Evolutionary conservation across 2,797 vertebrate species (phyloP).

Genomic region (Prunella strophiata): DNA sequence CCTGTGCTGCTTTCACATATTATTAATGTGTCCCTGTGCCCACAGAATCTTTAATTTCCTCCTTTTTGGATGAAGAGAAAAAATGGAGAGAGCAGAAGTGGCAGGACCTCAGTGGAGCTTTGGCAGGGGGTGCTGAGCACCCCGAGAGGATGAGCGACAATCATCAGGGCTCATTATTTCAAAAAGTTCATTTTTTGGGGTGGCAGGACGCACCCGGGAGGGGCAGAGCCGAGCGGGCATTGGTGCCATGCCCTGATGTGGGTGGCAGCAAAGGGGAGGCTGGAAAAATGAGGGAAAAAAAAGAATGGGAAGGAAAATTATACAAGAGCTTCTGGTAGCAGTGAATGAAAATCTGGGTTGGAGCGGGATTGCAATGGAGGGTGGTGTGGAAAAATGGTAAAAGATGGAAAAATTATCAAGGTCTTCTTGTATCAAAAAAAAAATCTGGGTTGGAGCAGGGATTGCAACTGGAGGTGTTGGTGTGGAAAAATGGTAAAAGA

Average conservation of each 20-base stretch:
- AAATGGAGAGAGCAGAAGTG: not conserved
- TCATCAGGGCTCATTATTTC: not conserved
- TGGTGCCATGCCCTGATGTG: not conserved
- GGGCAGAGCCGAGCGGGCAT: not conserved
- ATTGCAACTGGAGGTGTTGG: not conserved
- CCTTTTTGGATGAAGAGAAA: not conserved
- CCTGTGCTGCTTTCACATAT: not conserved
- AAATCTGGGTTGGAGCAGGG: not conserved
- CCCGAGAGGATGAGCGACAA: not conserved
- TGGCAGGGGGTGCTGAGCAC: not conserved
- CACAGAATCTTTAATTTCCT: not conserved
- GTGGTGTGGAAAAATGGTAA: not conserved
- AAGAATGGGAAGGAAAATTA: no score
- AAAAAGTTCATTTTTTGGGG: not conserved
- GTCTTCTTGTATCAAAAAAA: not conserved
- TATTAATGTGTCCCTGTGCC: not conserved
- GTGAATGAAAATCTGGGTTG: not conserved
- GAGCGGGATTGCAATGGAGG: not conserved
- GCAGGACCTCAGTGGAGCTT: not conserved
- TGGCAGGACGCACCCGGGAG: conserved; percentile 12
- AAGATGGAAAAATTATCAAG: not conserved
- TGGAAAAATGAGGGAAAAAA: not conserved
- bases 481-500: not conserved
- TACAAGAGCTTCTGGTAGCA: not conserved
- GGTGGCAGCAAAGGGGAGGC: not conserved